Percentiles rank a stretch among this genome's conserved stretches.
These are phyloP conservation scores for Buphagus erythrorhynchus DNA, from an alignment of 2,797 vertebrate species.

Conservation along the genomic window DNA sequence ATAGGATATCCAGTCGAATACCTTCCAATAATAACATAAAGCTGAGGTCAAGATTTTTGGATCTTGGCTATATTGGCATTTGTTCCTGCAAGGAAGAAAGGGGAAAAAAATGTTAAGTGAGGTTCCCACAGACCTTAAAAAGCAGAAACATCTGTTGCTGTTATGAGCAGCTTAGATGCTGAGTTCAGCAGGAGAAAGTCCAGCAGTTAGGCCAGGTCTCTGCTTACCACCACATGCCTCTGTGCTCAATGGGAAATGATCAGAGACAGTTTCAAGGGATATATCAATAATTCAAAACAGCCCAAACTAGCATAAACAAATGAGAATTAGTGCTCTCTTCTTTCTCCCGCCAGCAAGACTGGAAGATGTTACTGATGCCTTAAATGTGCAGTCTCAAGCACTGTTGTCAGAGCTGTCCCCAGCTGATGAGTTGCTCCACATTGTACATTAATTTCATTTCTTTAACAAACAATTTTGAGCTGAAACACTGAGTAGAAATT, in stretches of 20 bases:
- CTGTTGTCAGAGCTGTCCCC: neutral
- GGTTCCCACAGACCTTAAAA: constrained; percentile 72
- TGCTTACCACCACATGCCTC: constrained; percentile 19
- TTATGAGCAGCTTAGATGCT: constrained; percentile 13
- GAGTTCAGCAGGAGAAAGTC: constrained; percentile 59
- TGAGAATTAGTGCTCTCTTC: constrained; percentile 2
- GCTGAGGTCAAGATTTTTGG: constrained; percentile 53
- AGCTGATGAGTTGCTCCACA: constrained; percentile 9
- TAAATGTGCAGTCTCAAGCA: neutral
- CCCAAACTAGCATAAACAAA: constrained; percentile 43
- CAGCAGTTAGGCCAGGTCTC: constrained; percentile 42
- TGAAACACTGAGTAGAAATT: neutral
- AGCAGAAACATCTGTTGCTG: constrained; percentile 74
- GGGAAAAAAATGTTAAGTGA: neutral
- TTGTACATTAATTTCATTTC: neutral
- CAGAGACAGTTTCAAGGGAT: constrained; percentile 37
- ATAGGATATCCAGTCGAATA: neutral
- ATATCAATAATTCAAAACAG: constrained; percentile 45
- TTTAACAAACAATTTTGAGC: neutral
- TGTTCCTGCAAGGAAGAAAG: constrained; percentile 4
- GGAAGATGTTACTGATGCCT: constrained; percentile 3
- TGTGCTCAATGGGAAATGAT: constrained; percentile 42
- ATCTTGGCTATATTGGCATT: constrained; percentile 44
- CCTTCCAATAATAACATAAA: constrained; percentile 46
- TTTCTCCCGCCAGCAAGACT: neutral